Evolutionary conservation across 1,140 invertebrate species (phyloP).

Genomic region (Hycleus cichorii): DNA sequence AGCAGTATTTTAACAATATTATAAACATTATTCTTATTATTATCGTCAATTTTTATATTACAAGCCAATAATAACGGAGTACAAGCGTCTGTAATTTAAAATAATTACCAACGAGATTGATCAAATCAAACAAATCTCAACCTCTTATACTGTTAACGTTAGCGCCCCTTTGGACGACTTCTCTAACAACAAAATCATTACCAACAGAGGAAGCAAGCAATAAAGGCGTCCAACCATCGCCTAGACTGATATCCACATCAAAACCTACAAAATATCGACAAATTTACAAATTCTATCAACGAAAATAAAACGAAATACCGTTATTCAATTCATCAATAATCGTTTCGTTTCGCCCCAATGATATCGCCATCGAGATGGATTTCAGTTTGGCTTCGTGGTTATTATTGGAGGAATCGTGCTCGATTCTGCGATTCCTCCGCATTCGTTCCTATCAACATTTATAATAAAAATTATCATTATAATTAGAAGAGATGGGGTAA

Average conservation of each 20-base stretch:
- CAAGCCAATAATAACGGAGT: conserved; percentile 33
- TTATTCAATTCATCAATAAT: conserved; percentile 15
- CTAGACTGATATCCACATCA: conserved; percentile 23
- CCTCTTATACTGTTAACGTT: conserved; percentile 29
- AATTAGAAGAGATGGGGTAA: conserved; percentile 3
- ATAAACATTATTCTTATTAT: not conserved
- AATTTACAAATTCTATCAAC: not conserved
- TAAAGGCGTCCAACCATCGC: conserved; percentile 30
- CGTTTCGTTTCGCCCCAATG: conserved; percentile 6
- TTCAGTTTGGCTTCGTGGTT: conserved; percentile 15
- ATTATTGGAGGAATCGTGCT: not conserved
- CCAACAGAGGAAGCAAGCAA: conserved; percentile 28
- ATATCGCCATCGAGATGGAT: conserved; percentile 2
- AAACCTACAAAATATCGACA: conserved; percentile 13
- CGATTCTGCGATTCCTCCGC: not conserved
- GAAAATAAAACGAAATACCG: conserved; percentile 6
- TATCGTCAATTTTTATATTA: conserved; percentile 10
- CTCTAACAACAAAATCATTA: conserved; percentile 21
- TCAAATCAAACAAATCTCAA: not conserved
- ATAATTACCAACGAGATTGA: not conserved
- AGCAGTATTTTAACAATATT: too few relatives aligned
- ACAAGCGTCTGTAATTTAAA: conserved; percentile 23
- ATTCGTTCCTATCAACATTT: not conserved
- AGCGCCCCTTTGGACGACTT: conserved; percentile 27
- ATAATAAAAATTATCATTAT: not conserved